phyloP scores from a whole-genome alignment of 1,140 invertebrate genomes.

The Drosophila arawakana region DNA sequence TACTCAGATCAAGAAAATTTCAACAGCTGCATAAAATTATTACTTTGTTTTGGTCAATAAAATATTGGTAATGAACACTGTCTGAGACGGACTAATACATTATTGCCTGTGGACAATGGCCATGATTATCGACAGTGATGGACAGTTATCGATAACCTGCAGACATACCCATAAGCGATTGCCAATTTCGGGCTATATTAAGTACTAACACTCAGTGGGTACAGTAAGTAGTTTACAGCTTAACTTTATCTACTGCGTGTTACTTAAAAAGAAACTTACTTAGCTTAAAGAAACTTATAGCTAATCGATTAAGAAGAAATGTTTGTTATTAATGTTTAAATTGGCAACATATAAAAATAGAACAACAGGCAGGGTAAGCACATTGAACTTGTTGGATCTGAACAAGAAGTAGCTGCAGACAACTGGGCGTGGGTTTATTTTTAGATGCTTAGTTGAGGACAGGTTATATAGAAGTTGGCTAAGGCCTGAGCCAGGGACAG shows the following conservation, averaged over 20 bases:
- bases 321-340: conserved; percentile 11
- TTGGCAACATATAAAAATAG: conserved; percentile 20
- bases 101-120: conserved; percentile 8
- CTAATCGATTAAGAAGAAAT: not conserved
- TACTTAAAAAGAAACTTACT: not conserved
- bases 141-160: conserved; percentile 54
- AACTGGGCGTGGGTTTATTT: too few species aligned
- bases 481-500: conserved; percentile 39
- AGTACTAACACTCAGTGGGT: conserved; percentile 11
- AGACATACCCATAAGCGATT: conserved; percentile 64
- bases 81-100: conserved; percentile 27
- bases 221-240: not conserved
- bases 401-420: conserved; percentile 8
- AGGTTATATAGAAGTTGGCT: conserved; percentile 27
- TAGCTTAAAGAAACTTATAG: not conserved
- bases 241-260: conserved; percentile 23
- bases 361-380: conserved; percentile 19
- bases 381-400: conserved; percentile 41
- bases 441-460: not conserved
- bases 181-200: conserved; percentile 49
- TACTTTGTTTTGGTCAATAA: not conserved
- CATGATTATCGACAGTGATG: conserved; percentile 32
- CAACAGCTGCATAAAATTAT: not conserved
- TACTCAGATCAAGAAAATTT: not conserved
- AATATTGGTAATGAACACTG: conserved; percentile 1